Evolutionary conservation across 2,888 invertebrate genomes (phyloP), one percentile per base, ranked within the genome.

Genomic region (Agrilus mali): DNA sequence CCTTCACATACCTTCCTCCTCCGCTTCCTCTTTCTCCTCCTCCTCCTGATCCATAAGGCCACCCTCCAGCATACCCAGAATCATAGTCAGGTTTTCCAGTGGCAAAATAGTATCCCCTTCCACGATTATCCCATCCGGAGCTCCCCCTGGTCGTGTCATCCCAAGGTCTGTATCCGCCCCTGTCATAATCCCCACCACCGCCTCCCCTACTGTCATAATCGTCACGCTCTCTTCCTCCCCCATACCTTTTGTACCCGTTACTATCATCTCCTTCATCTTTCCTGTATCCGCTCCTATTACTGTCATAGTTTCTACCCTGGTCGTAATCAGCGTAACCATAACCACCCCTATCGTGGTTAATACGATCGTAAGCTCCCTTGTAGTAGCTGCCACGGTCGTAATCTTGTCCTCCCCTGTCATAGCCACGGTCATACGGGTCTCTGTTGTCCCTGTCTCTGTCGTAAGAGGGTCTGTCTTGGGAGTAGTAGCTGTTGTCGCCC

Each of bases 51-150:
- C 52, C 53, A 36, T 53, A 53, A 42, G 49, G 48, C 51, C 53
- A 55, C 5, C 42, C 47, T 17, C 53, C 50, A n/a, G 54, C 55
- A 43, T 54, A 54, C 7, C 50, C 64, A 64, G 67, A 67, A 13
- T 64, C 57, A 45, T 60, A 34, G 4, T 72, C 72, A 2, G 75
- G 75, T 10, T 73, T 63, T 0, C 73, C 72, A 13, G 71, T 70
- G 15, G 75, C 75, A 61, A 75, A 78, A 61, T 78, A 78, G 59
- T 77, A 77, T 31, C 78, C 78, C 38, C 75, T 64, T 20, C 54
- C 55, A 10, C 40, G 47, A 22, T 42, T 73, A 58, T 78, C 78
- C 68, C 75, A 78, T 7, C 79, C 77, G 1, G 78, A 71, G 53
- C 74, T 72, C 2, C 78, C 78, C 36, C 78, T 73, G 50, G 71